Percentiles rank a stretch among this genome's conserved stretches.
These are phyloP conservation scores for Malurus cyaneus DNA, from an alignment of 2,113 vertebrate genomes.

Conservation along the genomic window DNA sequence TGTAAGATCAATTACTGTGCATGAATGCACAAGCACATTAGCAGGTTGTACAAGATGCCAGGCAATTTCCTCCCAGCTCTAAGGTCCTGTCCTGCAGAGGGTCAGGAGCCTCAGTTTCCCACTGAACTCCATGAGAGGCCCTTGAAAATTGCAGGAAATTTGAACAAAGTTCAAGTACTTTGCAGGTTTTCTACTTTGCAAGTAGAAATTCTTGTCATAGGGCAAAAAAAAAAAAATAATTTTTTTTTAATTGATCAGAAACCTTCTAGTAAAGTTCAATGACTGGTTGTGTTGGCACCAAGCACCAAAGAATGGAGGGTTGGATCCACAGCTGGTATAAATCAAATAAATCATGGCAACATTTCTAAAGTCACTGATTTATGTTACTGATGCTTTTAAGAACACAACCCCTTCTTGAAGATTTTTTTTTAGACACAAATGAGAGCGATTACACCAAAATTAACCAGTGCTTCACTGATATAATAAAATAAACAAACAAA, in stretches of 20 bases:
- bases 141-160: background rate
- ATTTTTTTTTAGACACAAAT: background rate
- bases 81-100: background rate
- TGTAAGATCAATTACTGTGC: constrained; percentile 51
- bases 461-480: background rate
- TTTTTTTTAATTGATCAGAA: background rate
- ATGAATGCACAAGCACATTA: constrained; percentile 47
- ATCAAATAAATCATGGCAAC: background rate
- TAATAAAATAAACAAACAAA: background rate
- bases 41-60: background rate
- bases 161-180: background rate
- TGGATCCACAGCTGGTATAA: background rate
- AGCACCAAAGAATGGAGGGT: background rate
- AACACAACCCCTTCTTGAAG: background rate
- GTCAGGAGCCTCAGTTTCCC: background rate
- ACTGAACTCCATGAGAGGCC: background rate
- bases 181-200: background rate
- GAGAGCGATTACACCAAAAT: background rate
- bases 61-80: background rate
- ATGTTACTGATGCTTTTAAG: background rate
- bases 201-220: background rate
- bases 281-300: background rate
- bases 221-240: background rate
- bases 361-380: background rate
- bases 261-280: background rate